Conservation (phyloP, 2,797 vertebrate genomes). For the Tauraco hartlaubi region DNA sequence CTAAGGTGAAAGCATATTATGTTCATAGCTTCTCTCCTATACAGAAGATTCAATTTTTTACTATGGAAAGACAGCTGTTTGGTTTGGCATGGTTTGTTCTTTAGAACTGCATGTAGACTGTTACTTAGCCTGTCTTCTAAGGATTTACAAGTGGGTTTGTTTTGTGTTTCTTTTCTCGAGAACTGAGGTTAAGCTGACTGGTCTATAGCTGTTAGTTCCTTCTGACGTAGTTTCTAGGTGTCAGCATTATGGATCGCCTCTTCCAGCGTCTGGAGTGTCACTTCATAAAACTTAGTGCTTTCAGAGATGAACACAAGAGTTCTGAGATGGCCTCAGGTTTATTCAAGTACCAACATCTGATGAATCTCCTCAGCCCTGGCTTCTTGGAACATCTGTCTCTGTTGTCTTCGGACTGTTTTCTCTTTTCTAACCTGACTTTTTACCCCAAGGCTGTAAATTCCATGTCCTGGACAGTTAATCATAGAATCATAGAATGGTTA, state of each 20-base stretch:
- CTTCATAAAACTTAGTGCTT: not conserved
- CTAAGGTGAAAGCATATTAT: not conserved
- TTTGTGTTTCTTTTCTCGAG: not conserved
- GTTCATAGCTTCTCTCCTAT: not conserved
- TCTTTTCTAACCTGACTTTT: not conserved
- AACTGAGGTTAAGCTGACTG: not conserved
- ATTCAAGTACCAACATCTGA: too few species aligned
- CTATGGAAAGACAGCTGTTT: not conserved
- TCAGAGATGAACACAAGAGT: not conserved
- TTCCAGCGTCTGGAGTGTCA: not conserved
- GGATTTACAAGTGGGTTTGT: not conserved
- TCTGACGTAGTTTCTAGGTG: not conserved
- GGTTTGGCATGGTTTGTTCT: not conserved
- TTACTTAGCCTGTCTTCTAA: not conserved
- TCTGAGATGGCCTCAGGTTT: not conserved
- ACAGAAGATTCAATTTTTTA: not conserved
- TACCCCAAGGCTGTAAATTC: not conserved
- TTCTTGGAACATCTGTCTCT: not conserved
- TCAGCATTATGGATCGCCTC: not conserved
- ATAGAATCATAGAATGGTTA: too few species aligned
- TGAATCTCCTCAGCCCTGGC: not conserved
- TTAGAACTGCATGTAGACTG: not conserved
- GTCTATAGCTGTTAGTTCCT: not conserved
- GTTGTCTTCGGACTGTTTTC: not conserved
- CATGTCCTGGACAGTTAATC: not conserved